Percentiles rank a stretch among this genome's conserved stretches.
phyloP scores from a whole-genome alignment of 2,797 vertebrate species.

The Helostoma temminkii region DNA sequence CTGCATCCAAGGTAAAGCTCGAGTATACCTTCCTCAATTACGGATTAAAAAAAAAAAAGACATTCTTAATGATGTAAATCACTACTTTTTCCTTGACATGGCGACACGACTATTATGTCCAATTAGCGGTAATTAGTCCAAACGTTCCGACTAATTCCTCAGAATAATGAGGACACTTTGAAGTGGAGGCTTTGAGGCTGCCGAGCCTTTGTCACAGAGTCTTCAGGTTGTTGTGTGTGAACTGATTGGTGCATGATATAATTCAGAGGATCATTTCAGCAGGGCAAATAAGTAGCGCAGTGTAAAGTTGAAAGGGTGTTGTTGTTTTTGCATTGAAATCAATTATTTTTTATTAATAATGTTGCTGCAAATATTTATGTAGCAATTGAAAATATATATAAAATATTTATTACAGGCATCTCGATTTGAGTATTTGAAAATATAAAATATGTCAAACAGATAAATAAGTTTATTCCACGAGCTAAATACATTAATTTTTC shows the following conservation, averaged over 20 bases:
- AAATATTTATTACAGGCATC: not conserved
- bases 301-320: not conserved
- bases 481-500: too few species aligned
- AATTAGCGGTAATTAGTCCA: conserved; percentile 85
- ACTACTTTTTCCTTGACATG: conserved; percentile 76
- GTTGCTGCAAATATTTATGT: not conserved
- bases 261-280: conserved; percentile 25
- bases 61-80: conserved; percentile 86
- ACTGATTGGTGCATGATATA: conserved; percentile 64
- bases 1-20: conserved; percentile 63
- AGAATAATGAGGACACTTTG: conserved; percentile 77
- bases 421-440: too few species aligned
- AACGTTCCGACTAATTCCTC: conserved; percentile 81
- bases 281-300: not conserved
- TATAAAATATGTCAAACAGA: too few species aligned
- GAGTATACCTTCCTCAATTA: conserved; percentile 79
- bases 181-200: conserved; percentile 64
- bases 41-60: conserved; percentile 78
- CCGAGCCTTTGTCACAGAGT: conserved; percentile 61
- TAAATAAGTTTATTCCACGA: too few species aligned
- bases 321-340: not conserved
- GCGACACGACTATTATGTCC: conserved; percentile 79
- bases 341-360: not conserved
- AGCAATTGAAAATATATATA: not conserved
- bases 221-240: conserved; percentile 58